Evolutionary conservation across 1,140 invertebrate species (phyloP), one percentile per base, ranked within the genome.

Genomic region (Aphaenogaster floridana): DNA sequence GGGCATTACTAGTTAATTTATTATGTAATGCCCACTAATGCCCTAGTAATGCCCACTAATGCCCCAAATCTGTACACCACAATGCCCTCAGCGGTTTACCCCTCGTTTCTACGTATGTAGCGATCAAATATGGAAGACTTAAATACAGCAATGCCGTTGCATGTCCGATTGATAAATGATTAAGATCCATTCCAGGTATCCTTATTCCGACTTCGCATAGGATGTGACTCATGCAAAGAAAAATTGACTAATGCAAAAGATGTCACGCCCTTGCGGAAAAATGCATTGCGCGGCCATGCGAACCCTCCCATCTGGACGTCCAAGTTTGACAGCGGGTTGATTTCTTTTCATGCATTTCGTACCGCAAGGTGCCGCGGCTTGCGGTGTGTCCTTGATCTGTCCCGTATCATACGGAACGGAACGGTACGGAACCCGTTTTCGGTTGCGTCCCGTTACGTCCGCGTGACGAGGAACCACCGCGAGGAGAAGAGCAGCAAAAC

Each of bases 361-460:
- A 61, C 21, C 63, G 78, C 78, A 80, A 80, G 36, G 78, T 64
- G 21, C 39, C 74, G 39, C 28, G 48, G 15, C 39, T 48, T n/a
- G 61, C 68, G 42, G 21, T 21, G 63, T 92, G 92, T 88, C 93
- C 93, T 93, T 94, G 92, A 93, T 93, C 91, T 87, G 88, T 93
- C 88, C 86, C 68, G 76, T 72, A 86, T 80, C 54, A 17, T 59
- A 86, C 36, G 61, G 63, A 90, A 89, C 87, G 63, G 80, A 87
- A 90, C 63, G 83, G 81, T 76, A 91, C 66, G 87, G 89, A 86
- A 91, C 86, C 83, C 87, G 89, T 90, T 91, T 87, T 91, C 89
- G 90, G 77, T 48, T 11, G 17, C 76, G 78, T 91, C 89, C 90
- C 90, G 89, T 91, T 91, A 91, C 86, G 64, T 88, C 69, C 87